Base-by-base conservation (phyloP, 2,888 invertebrate genomes). In the Helobdella robusta region DNA sequence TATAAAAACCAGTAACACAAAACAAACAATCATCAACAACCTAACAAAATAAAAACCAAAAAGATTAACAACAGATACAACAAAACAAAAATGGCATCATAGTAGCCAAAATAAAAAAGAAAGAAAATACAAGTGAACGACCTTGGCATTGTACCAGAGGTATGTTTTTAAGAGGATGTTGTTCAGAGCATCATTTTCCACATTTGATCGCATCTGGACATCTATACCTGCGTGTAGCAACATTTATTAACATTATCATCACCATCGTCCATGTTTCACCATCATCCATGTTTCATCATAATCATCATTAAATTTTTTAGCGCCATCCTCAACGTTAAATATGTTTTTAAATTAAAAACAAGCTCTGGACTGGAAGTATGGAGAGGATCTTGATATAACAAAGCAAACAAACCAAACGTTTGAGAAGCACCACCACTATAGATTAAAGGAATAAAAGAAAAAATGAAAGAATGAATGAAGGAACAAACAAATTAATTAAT, bases 101-200 rank as follows among this genome's bases (percentile, higher is more conserved):
- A 18, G 30, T 25, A 8, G 18, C 18, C 8, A 50, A n/a, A 6
- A 6, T 6, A 50, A 11, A n/a, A n/a, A 50, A n/a, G 11, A 20
- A 50, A 11, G 18, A 20, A 11, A 50, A 50, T 50, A 20, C 6
- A 50, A 50, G 23, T 11, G 23, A 50, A 50, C 23, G 23, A 62
- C 62, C 62, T 62, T 62, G 1, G 62, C 62, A 48, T 46, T 62
- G 50, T 32, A 46, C 62, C 62, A 62, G 4, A 62, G 18, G 2
- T 28, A n/a, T n/a, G 62, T 28, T 46, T 50, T 62, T 44, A 15
- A 30, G 34, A 18, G 32, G 1, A 62, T 11, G 0, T 32, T 34
- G n/a, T n/a, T 18, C 5, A 62, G 3, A 2, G 18, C 32, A 34
- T 62, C 62, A 28, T 62, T 62, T 1, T 62, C 62, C 5, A 46